Evolutionary conservation across 2,113 vertebrate species (phyloP), one percentile per base, ranked within the genome.

Genomic region (Panthera tigris): DNA sequence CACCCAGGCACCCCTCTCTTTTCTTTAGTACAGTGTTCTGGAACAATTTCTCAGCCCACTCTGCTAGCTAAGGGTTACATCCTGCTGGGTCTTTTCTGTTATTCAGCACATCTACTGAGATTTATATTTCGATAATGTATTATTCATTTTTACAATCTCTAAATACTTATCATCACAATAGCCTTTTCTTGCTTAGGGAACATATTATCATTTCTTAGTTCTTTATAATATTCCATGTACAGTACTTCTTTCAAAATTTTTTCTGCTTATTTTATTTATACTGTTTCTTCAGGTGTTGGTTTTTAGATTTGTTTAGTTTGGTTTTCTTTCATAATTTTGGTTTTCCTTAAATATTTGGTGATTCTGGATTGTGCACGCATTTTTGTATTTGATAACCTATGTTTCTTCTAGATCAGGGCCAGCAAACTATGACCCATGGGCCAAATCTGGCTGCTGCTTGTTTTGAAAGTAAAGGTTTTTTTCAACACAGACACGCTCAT

Each of bases 401-500:
- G 21, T 41, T 71, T 94, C 76, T 36, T 55, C 52, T 65, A 80
- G 31, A 89, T 81, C 16, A 86, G 41, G n/a, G 25, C 55, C 68
- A 45, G 52, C 27, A 80, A 31, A 84, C 18, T 31, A 31, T n/a
- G 63, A 33, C 39, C 12, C 0, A 3, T 36, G 25, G 45, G 21
- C 39, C 91, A 68, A 84, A 78, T 82, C 31, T 86, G 41, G 21
- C 48, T 61, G 13, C n/a, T 65, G 48, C 48, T 41, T 63, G 1
- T 79, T 50, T 93, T 89, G 31, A 73, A 89, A 79, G 57, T 84
- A 83, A 92, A 91, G 29, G 86, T 96, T 78, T 94, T 65, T 82
- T 78, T 68, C 45, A 41, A 81, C 52, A 69, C 31, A 65, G 89
- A 9, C 23, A 23, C 2, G 14, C 25, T 74, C 25, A 61, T 65